phyloP scores from a whole-genome alignment of 2,888 invertebrate genomes.

The Agrenia bidenticulata region DNA sequence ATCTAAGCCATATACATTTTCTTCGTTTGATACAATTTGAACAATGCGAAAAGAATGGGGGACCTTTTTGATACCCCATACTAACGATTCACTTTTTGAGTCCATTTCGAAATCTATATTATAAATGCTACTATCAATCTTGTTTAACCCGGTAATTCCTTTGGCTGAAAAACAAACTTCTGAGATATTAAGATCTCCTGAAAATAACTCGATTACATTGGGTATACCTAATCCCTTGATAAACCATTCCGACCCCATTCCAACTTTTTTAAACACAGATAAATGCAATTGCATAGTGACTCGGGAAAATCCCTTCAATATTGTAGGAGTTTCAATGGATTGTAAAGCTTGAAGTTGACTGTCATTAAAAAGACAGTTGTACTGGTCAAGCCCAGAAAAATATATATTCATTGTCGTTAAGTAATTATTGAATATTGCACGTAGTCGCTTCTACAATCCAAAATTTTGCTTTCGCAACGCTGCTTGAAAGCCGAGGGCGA shows the following conservation, averaged over 20 bases:
- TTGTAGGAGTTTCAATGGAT: neutral
- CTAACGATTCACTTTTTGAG: conserved; percentile 18
- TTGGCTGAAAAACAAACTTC: conserved; percentile 25
- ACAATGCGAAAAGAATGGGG: conserved; percentile 1
- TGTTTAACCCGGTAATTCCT: conserved; percentile 31
- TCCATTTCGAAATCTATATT: conserved; percentile 26
- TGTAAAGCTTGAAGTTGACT: neutral
- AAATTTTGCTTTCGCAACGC: too few species aligned
- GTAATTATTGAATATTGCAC: neutral
- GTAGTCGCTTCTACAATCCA: too few species aligned
- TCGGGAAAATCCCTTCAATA: neutral
- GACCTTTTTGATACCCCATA: conserved; percentile 13
- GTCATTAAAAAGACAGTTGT: conserved; percentile 26
- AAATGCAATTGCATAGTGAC: conserved; percentile 22
- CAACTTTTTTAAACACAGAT: conserved; percentile 31
- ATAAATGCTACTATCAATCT: conserved; percentile 23
- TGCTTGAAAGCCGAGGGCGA: too few species aligned
- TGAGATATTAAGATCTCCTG: conserved; percentile 16
- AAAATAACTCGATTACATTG: conserved; percentile 30
- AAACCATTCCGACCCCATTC: conserved; percentile 28
- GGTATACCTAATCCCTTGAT: conserved; percentile 36
- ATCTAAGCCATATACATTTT: conserved; percentile 35
- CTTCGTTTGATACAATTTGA: conserved; percentile 38
- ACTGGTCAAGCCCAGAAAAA: conserved; percentile 43
- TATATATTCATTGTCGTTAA: conserved; percentile 17